Evolutionary conservation across 1,140 invertebrate species (phyloP).

Genomic region (Papilio aristodemus): DNA sequence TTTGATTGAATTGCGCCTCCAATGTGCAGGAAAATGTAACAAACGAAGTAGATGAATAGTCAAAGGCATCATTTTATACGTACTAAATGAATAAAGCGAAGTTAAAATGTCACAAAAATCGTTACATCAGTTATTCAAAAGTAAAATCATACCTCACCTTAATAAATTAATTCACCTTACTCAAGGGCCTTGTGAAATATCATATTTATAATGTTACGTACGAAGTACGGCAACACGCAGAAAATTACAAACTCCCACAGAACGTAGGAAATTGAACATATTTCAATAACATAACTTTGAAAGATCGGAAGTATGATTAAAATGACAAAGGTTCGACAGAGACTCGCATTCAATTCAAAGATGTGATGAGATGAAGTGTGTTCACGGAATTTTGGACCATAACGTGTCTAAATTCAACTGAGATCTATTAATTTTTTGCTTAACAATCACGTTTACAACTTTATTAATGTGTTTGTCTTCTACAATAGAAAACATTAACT

Average conservation of each 20-base stretch:
- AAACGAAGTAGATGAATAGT: too few species aligned
- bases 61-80: too few species aligned
- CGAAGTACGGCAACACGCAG: conserved; percentile 38
- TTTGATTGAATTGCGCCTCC: too few species aligned
- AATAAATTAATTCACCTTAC: conserved; percentile 24
- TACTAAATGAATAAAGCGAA: too few species aligned
- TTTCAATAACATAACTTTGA: conserved; percentile 79
- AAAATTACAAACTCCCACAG: conserved; percentile 63
- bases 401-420: conserved; percentile 45
- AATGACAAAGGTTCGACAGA: conserved; percentile 79
- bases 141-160: conserved; percentile 3
- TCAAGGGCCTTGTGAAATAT: conserved; percentile 1
- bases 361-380: too few species aligned
- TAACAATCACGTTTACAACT: conserved; percentile 53
- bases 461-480: conserved; percentile 59
- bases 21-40: too few species aligned
- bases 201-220: conserved; percentile 7
- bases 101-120: too few species aligned
- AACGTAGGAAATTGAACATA: conserved; percentile 77
- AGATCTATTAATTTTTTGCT: conserved; percentile 39
- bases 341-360: conserved; percentile 47
- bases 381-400: conserved; percentile 58
- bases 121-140: neutral
- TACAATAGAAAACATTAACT: conserved; percentile 41
- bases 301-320: conserved; percentile 78